Conservation (phyloP, 2,113 vertebrate genomes). For the Plecotus auritus region DNA sequence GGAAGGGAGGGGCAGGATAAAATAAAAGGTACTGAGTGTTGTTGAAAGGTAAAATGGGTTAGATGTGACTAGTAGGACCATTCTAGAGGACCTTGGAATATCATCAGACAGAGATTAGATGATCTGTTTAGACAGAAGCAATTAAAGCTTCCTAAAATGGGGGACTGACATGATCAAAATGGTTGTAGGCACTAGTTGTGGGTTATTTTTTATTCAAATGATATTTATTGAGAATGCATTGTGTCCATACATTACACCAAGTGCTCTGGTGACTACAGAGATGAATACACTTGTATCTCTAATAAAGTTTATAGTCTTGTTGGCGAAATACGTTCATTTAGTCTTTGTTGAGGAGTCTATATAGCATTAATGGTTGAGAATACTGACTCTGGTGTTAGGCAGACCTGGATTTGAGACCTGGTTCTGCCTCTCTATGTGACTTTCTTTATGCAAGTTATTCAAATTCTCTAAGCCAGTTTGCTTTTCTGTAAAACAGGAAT, state of each 20-base stretch:
- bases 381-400: neutral
- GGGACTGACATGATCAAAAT: neutral
- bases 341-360: neutral
- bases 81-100: neutral
- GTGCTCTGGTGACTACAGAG: neutral
- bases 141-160: neutral
- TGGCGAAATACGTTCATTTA: neutral
- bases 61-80: neutral
- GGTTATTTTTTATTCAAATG: neutral
- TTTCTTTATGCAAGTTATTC: neutral
- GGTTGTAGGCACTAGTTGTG: neutral
- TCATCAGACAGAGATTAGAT: neutral
- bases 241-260: neutral
- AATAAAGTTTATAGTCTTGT: neutral
- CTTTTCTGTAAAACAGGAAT: neutral
- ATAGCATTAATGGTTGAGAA: neutral
- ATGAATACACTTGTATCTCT: neutral
- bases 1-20: neutral
- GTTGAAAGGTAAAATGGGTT: neutral
- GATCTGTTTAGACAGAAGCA: neutral
- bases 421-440: neutral
- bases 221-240: neutral
- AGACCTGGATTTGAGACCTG: neutral
- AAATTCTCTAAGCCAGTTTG: neutral
- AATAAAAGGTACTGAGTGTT: neutral